Percentiles rank a stretch among this genome's conserved stretches.
phyloP scores from a whole-genome alignment of 2,888 invertebrate species.

The Alloplasta piceator region DNA sequence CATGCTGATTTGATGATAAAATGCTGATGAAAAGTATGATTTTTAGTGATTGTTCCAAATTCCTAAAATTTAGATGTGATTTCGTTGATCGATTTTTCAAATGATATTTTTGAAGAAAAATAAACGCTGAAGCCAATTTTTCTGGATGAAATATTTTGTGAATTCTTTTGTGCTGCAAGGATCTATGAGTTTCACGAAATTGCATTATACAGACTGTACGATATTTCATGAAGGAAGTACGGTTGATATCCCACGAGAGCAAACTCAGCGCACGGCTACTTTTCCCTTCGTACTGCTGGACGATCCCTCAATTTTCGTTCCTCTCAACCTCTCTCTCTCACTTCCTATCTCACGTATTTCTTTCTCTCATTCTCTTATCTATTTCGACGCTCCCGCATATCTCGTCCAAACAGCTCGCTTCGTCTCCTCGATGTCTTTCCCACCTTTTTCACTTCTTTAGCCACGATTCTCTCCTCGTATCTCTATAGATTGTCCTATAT shows the following conservation, averaged over 20 bases:
- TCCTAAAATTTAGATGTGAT: too few relatives aligned
- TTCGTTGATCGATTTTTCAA: too few relatives aligned
- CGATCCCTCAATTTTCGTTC: neutral
- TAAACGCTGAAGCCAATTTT: constrained; percentile 55
- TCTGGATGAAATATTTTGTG: constrained; percentile 33
- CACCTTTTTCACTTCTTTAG: too few relatives aligned
- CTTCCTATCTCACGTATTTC: neutral
- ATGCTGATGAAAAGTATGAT: too few relatives aligned
- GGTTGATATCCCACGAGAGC: constrained; percentile 71
- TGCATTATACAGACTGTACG: constrained; percentile 68
- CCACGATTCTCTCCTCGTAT: neutral
- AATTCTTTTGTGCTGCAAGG: constrained; percentile 52
- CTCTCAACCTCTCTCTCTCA: constrained; percentile 4
- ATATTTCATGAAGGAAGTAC: constrained; percentile 47
- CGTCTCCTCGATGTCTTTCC: constrained; percentile 31
- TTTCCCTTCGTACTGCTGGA: constrained; percentile 49
- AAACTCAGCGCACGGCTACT: constrained; percentile 69
- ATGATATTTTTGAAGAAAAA: neutral
- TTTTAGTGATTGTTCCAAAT: too few relatives aligned
- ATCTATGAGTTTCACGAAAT: constrained; percentile 70
- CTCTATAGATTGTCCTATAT: constrained; percentile 6
- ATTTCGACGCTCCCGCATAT: constrained; percentile 27
- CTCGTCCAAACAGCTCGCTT: neutral
- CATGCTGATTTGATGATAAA: too few relatives aligned
- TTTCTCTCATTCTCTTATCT: constrained; percentile 28